phyloP scores from a whole-genome alignment of 23 tunicate species.

The Ciona savignyi region DNA sequence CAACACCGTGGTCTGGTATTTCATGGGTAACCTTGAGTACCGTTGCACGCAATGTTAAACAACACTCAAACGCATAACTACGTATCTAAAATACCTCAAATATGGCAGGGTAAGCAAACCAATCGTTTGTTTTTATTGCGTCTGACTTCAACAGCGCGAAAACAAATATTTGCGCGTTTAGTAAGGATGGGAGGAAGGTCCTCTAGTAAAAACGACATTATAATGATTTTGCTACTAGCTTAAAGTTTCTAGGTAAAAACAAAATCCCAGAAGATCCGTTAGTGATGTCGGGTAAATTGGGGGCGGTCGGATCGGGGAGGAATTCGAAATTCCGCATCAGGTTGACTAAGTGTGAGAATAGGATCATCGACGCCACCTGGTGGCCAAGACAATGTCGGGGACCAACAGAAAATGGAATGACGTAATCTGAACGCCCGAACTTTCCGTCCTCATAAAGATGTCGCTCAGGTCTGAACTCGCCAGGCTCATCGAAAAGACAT shows the following conservation, averaged over 20 bases:
- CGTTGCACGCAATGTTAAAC: too few relatives aligned
- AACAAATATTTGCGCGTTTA: too few relatives aligned
- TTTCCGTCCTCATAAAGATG: background rate
- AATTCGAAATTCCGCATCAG: slow-evolving; percentile 4
- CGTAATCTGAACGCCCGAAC: background rate
- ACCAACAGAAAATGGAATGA: background rate
- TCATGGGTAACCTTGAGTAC: too few relatives aligned
- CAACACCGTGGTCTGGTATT: too few relatives aligned
- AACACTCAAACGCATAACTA: too few relatives aligned
- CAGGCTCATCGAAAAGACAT: background rate
- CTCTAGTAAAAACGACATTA: background rate
- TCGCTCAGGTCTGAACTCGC: background rate
- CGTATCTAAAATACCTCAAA: too few relatives aligned
- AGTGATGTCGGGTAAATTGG: background rate
- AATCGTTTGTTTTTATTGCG: too few relatives aligned
- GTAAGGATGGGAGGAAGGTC: too few relatives aligned
- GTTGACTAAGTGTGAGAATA: background rate
- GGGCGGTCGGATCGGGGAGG: background rate
- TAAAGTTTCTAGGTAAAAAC: background rate
- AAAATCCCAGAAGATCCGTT: background rate
- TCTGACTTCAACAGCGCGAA: too few relatives aligned
- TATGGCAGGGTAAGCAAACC: too few relatives aligned
- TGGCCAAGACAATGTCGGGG: background rate
- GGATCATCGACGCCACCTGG: background rate
- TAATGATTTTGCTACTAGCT: background rate